Conservation (phyloP, 2,113 vertebrate species). For the Colinus virginianus region DNA sequence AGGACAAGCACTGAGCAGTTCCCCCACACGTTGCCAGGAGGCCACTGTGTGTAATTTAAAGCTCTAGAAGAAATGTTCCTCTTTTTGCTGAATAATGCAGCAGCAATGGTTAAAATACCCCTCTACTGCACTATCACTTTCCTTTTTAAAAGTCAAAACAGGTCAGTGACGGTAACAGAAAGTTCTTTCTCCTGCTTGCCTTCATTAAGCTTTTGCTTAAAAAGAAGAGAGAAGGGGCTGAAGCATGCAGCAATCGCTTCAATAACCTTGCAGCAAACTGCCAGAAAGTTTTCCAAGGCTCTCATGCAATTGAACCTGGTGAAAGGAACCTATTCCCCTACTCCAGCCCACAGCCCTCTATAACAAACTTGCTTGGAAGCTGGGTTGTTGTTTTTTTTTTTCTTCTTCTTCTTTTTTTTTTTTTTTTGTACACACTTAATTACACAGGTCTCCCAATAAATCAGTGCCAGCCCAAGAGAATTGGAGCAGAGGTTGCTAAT, state of each 20-base stretch:
- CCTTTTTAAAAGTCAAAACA: slow-evolving; percentile 47
- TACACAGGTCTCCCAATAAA: neutral
- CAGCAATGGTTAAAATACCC: slow-evolving; percentile 30
- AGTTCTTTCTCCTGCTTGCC: slow-evolving; percentile 7
- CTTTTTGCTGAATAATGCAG: neutral
- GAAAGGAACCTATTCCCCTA: slow-evolving; percentile 31
- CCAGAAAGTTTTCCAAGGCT: slow-evolving; percentile 58
- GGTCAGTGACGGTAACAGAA: neutral
- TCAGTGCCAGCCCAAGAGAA: slow-evolving; percentile 1
- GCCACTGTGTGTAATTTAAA: slow-evolving; percentile 1
- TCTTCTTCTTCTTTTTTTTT: neutral
- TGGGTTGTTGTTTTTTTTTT: neutral
- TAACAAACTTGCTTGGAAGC: slow-evolving; percentile 39
- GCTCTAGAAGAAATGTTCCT: neutral
- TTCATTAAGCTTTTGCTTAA: slow-evolving; percentile 52
- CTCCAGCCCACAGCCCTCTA: slow-evolving; percentile 4
- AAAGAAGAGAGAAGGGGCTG: slow-evolving; percentile 26
- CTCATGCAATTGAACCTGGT: slow-evolving; percentile 41
- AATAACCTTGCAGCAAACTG: slow-evolving; percentile 57
- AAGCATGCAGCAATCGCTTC: slow-evolving; percentile 46
- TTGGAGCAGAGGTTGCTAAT: neutral
- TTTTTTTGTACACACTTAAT: neutral
- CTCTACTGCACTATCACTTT: slow-evolving; percentile 41
- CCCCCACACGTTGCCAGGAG: neutral
- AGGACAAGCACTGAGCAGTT: neutral